phyloP scores from a whole-genome alignment of 2,797 vertebrate genomes.

The Odontamblyopus rebecca region DNA sequence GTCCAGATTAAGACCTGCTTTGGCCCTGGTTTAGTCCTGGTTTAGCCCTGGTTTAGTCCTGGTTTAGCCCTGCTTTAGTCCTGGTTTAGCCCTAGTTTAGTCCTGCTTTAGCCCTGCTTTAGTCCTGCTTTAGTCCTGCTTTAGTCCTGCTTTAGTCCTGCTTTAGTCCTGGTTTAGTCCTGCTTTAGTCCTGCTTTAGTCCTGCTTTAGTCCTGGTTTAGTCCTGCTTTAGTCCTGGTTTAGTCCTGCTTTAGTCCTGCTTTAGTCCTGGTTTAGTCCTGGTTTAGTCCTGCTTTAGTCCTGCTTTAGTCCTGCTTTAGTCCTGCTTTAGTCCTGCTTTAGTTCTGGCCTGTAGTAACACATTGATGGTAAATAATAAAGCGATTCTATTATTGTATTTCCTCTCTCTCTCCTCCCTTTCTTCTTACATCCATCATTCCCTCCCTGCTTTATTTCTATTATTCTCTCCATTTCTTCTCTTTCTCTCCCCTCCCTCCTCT shows the following conservation, averaged over 20 bases:
- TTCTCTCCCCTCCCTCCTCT: background rate
- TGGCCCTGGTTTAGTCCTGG: background rate
- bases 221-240: background rate
- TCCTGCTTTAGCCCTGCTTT: no score
- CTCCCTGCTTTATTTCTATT: background rate
- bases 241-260: no score
- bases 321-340: background rate
- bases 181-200: background rate
- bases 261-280: background rate
- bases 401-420: background rate
- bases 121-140: background rate
- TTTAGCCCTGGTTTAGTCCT: background rate
- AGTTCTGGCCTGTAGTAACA: no score
- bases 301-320: background rate
- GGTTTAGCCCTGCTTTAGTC: background rate
- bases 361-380: no score
- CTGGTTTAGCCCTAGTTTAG: background rate
- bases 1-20: background rate
- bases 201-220: background rate
- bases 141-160: background rate
- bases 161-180: background rate
- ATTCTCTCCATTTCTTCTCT: background rate
- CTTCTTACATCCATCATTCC: background rate
- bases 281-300: background rate
- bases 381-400: no score